Evolutionary conservation across 1,140 invertebrate genomes (phyloP).

Genomic region (Conopomorpha cramerella): DNA sequence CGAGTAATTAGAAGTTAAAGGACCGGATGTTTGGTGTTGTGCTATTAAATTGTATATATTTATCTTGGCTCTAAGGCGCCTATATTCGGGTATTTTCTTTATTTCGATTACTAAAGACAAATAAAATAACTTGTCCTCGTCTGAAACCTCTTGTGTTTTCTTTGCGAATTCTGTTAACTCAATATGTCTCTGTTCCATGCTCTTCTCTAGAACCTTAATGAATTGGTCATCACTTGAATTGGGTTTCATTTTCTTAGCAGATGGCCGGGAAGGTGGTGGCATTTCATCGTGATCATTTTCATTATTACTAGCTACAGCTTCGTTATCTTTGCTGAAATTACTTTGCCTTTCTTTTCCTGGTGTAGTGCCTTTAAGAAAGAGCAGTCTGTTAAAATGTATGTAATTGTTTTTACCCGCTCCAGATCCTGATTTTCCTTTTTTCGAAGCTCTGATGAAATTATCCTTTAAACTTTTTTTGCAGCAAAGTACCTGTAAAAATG

Average conservation of each 20-base stretch:
- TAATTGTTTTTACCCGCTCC: constrained; percentile 1
- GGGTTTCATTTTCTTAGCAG: not conserved
- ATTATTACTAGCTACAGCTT: not conserved
- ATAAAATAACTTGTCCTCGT: no score
- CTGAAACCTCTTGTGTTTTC: no score
- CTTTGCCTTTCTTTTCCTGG: no score
- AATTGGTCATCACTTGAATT: not conserved
- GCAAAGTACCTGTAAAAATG: constrained; percentile 1
- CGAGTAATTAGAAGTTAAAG: no score
- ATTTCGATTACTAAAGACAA: no score
- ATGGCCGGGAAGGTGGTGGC: not conserved
- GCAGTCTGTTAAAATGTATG: constrained; percentile 1
- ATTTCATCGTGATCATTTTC: not conserved
- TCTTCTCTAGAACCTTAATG: not conserved
- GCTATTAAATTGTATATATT: not conserved
- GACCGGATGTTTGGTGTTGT: not conserved
- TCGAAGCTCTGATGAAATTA: not conserved
- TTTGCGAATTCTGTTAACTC: no score
- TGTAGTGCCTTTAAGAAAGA: constrained; percentile 1
- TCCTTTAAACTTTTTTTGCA: constrained; percentile 4
- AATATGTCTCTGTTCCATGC: no score
- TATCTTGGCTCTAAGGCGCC: no score
- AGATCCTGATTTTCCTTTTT: not conserved
- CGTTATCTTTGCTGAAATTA: no score
- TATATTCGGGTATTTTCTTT: no score